Base-by-base conservation (phyloP, 37 sponge, comb jelly and placozoan species). In the Halichondria panicea region DNA sequence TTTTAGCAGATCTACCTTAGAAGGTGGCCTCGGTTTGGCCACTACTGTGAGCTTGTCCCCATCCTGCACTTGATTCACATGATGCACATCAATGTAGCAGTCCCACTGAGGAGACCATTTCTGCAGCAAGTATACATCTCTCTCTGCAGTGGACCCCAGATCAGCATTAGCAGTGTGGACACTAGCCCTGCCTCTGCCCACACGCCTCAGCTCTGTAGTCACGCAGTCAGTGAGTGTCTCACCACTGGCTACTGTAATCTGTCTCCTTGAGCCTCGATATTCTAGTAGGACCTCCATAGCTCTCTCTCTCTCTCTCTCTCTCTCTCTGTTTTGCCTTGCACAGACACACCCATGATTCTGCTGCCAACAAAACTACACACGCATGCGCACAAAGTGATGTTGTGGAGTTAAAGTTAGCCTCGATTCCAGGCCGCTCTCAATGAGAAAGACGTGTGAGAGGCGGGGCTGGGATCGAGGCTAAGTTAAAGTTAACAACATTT, bases 91-190 rank as follows among this genome's bases (percentile, higher is more conserved):
- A 19, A 79, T 59, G 31, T 55, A 68, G 25, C 46, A 79, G 0
- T 41, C 70, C 68, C 78, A 78, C 66, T 66, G 38, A 24, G 27
- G 55, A 55, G 57, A 78, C 68, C 78, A 76, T 30, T 46, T 50
- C 64, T 76, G 76, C 48, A 76, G 65, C 65, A 76, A 42, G 38
- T 76, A 76, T 7, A 63, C 35, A 32, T 58, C 60, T 58, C 60
- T 12, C 25, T 58, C 60, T 7, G n/a, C 60, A 2, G 8, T 4
- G 24, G 42, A 32, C 56, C 25, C 3, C 2, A 76, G 46, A 63
- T 31, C 63, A 5, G 41, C 65, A 19, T 45, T 13, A n/a, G 48
- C 52, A 21, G 76, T 63, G 36, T 37, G 27, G 1, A 76, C 76
- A 22, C 15, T 50, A 4, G 76, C 76, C 12, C 52, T 28, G 8